Conservation (phyloP, 1,140 invertebrate species). For the Adoxophyes honmai region DNA sequence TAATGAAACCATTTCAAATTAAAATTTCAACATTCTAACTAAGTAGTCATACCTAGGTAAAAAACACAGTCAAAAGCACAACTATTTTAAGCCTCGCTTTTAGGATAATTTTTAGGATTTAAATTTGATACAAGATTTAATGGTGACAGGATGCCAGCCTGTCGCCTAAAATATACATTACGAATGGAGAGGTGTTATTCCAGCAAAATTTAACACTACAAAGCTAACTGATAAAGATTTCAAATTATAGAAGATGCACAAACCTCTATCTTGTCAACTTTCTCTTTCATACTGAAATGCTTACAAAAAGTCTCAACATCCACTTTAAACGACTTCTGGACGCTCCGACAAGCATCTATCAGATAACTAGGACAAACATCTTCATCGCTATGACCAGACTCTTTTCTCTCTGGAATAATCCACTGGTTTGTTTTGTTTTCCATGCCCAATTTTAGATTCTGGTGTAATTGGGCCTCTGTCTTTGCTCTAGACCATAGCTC, state of each 20-base stretch:
- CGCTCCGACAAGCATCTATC: slow-evolving; percentile 75
- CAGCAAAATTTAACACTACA: no score
- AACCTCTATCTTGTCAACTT: slow-evolving; percentile 92
- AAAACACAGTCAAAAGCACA: no score
- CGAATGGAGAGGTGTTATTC: no score
- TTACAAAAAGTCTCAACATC: slow-evolving; percentile 93
- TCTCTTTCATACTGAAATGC: slow-evolving; percentile 86
- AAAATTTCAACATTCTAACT: no score
- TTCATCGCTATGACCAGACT: slow-evolving; percentile 25
- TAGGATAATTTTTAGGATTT: no score
- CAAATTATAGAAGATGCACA: slow-evolving; percentile 16
- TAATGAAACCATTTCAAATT: no score
- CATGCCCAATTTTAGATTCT: slow-evolving; percentile 79
- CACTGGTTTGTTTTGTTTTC: slow-evolving; percentile 46
- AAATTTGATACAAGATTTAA: no score
- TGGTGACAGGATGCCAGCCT: no score
- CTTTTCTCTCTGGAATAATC: slow-evolving; percentile 28
- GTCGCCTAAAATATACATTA: no score
- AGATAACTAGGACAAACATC: slow-evolving; percentile 69
- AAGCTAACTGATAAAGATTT: no score
- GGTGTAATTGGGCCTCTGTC: slow-evolving; percentile 79
- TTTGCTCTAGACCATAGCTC: slow-evolving; percentile 87
- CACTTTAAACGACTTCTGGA: slow-evolving; percentile 86
- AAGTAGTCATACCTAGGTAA: no score
- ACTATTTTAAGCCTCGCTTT: no score